Percentiles rank a stretch among this genome's conserved stretches.
Evolutionary conservation across 2,888 invertebrate species (phyloP).

Genomic region (Dryocosmus kuriphilus): DNA sequence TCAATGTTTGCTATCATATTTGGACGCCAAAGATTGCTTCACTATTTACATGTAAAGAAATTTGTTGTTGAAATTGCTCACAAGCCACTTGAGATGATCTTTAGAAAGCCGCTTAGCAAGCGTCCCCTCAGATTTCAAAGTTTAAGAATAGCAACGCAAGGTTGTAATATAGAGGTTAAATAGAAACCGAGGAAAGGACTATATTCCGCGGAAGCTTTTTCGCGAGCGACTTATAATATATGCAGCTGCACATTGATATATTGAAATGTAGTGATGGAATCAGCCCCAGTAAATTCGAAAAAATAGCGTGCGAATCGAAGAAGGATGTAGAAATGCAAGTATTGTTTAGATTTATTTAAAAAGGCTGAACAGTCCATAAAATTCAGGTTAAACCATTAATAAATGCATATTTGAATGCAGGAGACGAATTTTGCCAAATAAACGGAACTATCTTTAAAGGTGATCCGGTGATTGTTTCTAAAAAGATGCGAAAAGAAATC

Average conservation of each 20-base stretch:
- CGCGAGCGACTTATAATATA: constrained; percentile 53
- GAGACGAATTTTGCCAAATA: constrained; percentile 6
- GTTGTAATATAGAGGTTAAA: constrained; percentile 47
- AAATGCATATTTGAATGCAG: constrained; percentile 11
- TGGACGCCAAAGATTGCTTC: constrained; percentile 13
- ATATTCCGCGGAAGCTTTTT: constrained; percentile 65
- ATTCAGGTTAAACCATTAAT: no score
- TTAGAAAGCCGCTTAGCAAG: no score
- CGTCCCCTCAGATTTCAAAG: neutral
- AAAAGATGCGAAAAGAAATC: neutral
- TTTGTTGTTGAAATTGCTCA: no score
- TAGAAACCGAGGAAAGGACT: constrained; percentile 62
- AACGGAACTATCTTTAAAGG: neutral
- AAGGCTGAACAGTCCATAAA: no score
- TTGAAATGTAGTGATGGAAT: constrained; percentile 1
- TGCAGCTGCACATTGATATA: constrained; percentile 37
- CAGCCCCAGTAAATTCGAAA: constrained; percentile 26
- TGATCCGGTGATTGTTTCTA: neutral
- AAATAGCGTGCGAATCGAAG: constrained; percentile 43
- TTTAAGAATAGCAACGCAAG: constrained; percentile 44
- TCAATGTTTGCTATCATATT: constrained; percentile 60
- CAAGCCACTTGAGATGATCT: no score
- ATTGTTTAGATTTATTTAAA: no score
- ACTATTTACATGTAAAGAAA: no score
- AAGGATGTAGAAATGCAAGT: no score